Evolutionary conservation across 2,888 invertebrate genomes (phyloP).

Genomic region (Cheilosia scutellata): DNA sequence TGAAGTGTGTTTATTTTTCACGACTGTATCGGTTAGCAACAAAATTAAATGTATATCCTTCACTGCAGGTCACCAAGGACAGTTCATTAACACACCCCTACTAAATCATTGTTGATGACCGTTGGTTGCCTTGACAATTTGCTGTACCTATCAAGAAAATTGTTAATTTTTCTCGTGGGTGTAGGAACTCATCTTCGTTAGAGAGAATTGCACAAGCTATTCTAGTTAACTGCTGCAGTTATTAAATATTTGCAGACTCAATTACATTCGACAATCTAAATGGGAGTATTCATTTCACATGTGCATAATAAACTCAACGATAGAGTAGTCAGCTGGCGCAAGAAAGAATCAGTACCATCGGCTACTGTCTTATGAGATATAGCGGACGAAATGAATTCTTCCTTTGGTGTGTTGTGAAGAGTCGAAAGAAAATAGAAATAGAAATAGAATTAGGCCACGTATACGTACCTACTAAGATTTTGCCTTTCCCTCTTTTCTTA

Average conservation of each 20-base stretch:
- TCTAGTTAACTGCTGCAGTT: not conserved
- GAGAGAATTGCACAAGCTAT: not conserved
- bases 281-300: conserved; percentile 68
- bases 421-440: too few relatives aligned
- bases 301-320: conserved; percentile 57
- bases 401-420: not conserved
- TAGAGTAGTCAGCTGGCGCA: conserved; percentile 33
- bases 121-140: conserved; percentile 51
- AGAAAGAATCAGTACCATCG: conserved; percentile 19
- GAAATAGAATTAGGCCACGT: not conserved
- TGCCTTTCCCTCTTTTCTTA: conserved; percentile 34
- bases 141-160: conserved; percentile 4
- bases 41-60: not conserved
- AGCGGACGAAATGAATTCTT: conserved; percentile 48
- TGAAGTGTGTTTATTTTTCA: too few relatives aligned
- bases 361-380: conserved; percentile 52
- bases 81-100: conserved; percentile 16
- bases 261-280: conserved; percentile 26
- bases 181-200: conserved; percentile 7
- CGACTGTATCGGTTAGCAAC: not conserved
- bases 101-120: conserved; percentile 37
- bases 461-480: not conserved
- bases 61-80: not conserved
- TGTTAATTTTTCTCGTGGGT: not conserved
- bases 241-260: conserved; percentile 1